Base-by-base conservation (phyloP, 2,888 invertebrate species). In the Cotesia congregata region DNA sequence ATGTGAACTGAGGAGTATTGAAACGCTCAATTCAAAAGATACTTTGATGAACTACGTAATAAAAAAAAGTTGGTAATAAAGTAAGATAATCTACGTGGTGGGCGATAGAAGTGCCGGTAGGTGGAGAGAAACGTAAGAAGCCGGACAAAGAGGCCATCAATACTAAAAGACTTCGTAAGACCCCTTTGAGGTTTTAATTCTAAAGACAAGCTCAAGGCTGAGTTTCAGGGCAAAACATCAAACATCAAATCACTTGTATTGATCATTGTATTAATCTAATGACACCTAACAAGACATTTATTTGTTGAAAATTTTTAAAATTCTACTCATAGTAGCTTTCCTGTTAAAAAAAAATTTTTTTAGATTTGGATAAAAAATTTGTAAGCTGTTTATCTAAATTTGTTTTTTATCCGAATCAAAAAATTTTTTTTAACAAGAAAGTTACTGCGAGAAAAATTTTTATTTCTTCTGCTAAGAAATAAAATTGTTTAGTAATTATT, bases 31-130 rank as follows among this genome's bases (percentile, higher is more conserved):
- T 59, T 20, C 30, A 41, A 17, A 61, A 60, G 38, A 64, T 60
- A 73, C 62, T 40, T 61, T 20, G 67, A 69, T 77, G 72, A 65
- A 59, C 15, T 65, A 50, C 12, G 12, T 50, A 50, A 50, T 50
- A 12, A 50, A 50, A 50, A 41, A 50, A 12, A 50, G 50, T 50
- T 50, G 7, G 50, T 50, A 1, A 50, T 50, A 50, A 50, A 50
- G 50, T 50, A 50, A 50, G 50, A 50, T 50, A 50, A 50, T 50
- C 50, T 50, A 50, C 50, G 2, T 50, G 50, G 50, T 77, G 81
- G 81, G 83, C 83, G 84, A 84, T 83, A 83, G 83, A 84, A 79
- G 83, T 85, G 80, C 81, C 50, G 79, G 74, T 65, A 20, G 59
- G 30, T 59, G 72, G 76, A 77, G 72, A 71, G 72, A 72, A 72